These are phyloP conservation scores for Florisuga fusca DNA, from an alignment of 2,797 vertebrate species.

Conservation along the genomic window DNA sequence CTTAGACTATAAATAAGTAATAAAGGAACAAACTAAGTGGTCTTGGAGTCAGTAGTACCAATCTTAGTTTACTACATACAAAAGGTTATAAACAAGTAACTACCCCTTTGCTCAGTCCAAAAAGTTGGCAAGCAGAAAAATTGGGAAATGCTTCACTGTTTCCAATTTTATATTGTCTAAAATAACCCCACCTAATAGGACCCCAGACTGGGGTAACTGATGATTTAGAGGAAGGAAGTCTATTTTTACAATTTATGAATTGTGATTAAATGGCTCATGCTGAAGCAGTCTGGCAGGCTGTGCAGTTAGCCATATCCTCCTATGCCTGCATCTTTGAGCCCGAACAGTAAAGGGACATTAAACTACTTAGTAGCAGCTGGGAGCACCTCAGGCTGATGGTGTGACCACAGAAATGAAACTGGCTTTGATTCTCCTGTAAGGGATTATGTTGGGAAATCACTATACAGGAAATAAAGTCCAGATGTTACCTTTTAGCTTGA, in stretches of 20 bases:
- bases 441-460: conserved; percentile 24
- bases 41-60: not conserved
- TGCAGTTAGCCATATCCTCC: not conserved
- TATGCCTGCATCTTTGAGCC: not conserved
- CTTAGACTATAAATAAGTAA: not conserved
- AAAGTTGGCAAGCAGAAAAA: not conserved
- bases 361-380: not conserved
- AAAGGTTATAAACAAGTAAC: not conserved
- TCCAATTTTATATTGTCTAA: not conserved
- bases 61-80: not conserved
- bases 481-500: conserved; percentile 32
- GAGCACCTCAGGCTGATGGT: not conserved
- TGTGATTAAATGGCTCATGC: not conserved
- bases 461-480: conserved; percentile 19
- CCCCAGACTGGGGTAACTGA: not conserved
- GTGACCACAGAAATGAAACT: not conserved
- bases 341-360: not conserved
- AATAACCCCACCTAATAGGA: not conserved
- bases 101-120: not conserved
- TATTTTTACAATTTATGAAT: not conserved
- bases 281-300: not conserved
- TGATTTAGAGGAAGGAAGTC: not conserved
- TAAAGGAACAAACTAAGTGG: not conserved
- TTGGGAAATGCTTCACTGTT: not conserved
- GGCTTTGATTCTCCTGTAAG: not conserved